Evolutionary conservation across 1,140 invertebrate species (phyloP), one percentile per base, ranked within the genome.

Genomic region (Drosophila rufa): DNA sequence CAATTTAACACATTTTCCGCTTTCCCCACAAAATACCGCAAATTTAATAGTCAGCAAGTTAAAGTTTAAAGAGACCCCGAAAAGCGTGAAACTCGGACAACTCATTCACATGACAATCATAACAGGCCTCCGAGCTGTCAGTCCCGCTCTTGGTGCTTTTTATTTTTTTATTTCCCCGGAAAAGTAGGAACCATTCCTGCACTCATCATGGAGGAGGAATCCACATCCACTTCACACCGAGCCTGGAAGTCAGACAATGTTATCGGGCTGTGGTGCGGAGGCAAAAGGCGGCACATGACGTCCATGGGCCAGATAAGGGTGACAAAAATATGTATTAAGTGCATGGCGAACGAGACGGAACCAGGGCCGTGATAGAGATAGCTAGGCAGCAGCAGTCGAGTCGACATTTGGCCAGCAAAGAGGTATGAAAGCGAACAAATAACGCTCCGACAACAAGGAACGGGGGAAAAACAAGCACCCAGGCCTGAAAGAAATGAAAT

Each of bases 291-390:
- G 62, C 80, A 80, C 65, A 79, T 89, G 84, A 80, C 84, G 62
- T 84, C 77, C 84, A 80, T 84, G 85, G 82, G 48, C 68, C 81
- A 79, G 85, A 90, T 89, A 90, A 89, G 84, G 85, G 84, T 84
- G 84, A 89, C 84, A 90, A 90, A 89, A 89, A 89, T 89, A 84
- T 89, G 85, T 89, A 89, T 87, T 90, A 90, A 84, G 84, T 87
- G 84, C 80, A 80, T 73, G 56, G 64, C 30, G 62, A 69, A 61
- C 19, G 60, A 66, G 53, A 75, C 15, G 43, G 50, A 43, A 22
- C 38, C 38, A 50, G 59, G 56, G 43, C 47, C 27, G 61, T 40
- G 17, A 36, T 42, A 71, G 40, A 74, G 57, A 48, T 36, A 60
- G 70, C 53, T 17, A 64, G 75, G 33, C 22, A 48, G 62, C 33